These are phyloP conservation scores for Lymantria monacha DNA, from an alignment of 2,888 invertebrate genomes.

Conservation along the genomic window DNA sequence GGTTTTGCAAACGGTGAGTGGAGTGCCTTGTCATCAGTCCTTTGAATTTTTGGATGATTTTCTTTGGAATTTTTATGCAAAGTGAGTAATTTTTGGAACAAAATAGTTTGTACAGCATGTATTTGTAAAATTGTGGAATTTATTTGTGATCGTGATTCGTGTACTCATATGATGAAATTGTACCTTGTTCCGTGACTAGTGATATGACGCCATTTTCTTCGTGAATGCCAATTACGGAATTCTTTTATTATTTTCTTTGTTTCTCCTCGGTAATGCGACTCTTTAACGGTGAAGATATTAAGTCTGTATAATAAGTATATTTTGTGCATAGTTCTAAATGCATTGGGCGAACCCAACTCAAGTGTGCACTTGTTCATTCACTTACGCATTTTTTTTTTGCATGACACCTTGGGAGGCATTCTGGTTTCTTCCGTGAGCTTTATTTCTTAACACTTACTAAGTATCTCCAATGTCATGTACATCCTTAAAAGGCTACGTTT, in stretches of 20 bases:
- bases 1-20: slow-evolving; percentile 83
- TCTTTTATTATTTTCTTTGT: slow-evolving; percentile 72
- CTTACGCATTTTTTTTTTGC: slow-evolving; percentile 68
- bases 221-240: slow-evolving; percentile 81
- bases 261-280: slow-evolving; percentile 34
- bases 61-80: slow-evolving; percentile 80
- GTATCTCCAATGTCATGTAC: background rate
- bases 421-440: slow-evolving; percentile 38
- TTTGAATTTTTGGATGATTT: slow-evolving; percentile 81
- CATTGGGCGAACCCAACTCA: slow-evolving; percentile 29
- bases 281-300: slow-evolving; percentile 25
- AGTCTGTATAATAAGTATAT: slow-evolving; percentile 31
- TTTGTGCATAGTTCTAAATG: slow-evolving; percentile 28
- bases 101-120: slow-evolving; percentile 57
- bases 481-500: background rate
- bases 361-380: slow-evolving; percentile 36
- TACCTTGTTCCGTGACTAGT: slow-evolving; percentile 81
- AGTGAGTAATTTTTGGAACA: slow-evolving; percentile 74
- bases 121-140: slow-evolving; percentile 54
- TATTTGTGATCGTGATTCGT: slow-evolving; percentile 60
- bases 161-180: slow-evolving; percentile 74
- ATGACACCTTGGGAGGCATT: slow-evolving; percentile 67
- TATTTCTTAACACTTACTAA: background rate
- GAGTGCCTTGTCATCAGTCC: slow-evolving; percentile 83
- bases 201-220: slow-evolving; percentile 83